Evolutionary conservation across 2,888 invertebrate species (phyloP).

Genomic region (Encarsia formosa): DNA sequence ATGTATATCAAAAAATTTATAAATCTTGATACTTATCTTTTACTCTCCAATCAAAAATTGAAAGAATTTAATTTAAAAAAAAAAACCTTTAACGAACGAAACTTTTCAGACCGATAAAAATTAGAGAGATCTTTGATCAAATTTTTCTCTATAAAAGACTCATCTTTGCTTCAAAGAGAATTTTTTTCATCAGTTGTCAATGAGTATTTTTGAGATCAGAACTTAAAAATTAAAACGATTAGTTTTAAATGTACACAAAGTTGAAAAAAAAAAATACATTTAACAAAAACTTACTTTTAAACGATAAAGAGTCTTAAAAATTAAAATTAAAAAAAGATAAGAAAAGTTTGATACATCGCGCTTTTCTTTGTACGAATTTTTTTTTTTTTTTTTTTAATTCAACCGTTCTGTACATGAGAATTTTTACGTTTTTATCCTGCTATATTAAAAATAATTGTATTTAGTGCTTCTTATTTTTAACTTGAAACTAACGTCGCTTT

Average conservation of each 20-base stretch:
- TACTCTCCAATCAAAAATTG: too few species aligned
- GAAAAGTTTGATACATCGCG: slow-evolving; percentile 13
- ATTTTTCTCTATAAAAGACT: slow-evolving; percentile 5
- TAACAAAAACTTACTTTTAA: too few species aligned
- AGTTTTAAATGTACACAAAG: slow-evolving; percentile 1
- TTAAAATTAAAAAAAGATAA: slow-evolving; percentile 16
- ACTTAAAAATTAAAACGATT: slow-evolving; percentile 6
- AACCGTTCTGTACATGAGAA: slow-evolving; percentile 17
- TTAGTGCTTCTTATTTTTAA: too few species aligned
- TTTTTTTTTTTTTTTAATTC: too few species aligned
- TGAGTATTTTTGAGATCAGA: slow-evolving; percentile 20
- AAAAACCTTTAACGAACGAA: too few species aligned
- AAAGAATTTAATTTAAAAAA: too few species aligned
- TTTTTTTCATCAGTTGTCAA: slow-evolving; percentile 3
- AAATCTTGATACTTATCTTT: too few species aligned
- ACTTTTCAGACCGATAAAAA: too few species aligned
- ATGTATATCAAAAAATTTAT: too few species aligned
- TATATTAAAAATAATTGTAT: slow-evolving; percentile 47
- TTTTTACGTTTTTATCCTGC: slow-evolving; percentile 34
- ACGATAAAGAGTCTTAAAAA: slow-evolving; percentile 15
- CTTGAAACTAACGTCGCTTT: too few species aligned
- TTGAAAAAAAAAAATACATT: slow-evolving; percentile 15
- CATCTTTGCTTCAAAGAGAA: slow-evolving; percentile 5
- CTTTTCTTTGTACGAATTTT: slow-evolving; percentile 16
- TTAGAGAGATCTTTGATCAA: too few species aligned